Percentiles rank a stretch among this genome's conserved stretches.
These are phyloP conservation scores for Xyrauchen texanus DNA, from an alignment of 2,113 vertebrate species.

Conservation along the genomic window DNA sequence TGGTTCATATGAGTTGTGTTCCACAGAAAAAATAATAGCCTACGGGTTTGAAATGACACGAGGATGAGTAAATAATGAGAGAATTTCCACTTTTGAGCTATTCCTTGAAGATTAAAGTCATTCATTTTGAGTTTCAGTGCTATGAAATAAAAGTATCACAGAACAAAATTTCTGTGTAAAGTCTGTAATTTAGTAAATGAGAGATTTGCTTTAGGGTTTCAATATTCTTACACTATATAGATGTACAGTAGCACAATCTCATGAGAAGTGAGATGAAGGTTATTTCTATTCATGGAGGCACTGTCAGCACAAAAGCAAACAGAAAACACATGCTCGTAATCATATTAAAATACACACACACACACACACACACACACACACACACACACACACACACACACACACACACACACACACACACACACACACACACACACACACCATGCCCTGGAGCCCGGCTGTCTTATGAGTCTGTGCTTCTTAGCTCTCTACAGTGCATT, in stretches of 20 bases:
- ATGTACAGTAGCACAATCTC: background rate
- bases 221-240: background rate
- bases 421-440: background rate
- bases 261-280: background rate
- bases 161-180: background rate
- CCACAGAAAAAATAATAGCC: too few species aligned
- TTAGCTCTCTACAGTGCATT: constrained; percentile 36
- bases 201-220: background rate
- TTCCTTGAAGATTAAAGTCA: background rate
- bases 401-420: background rate
- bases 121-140: background rate
- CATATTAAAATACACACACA: background rate
- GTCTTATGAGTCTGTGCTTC: constrained; percentile 39
- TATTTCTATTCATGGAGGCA: background rate
- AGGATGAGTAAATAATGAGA: too few species aligned
- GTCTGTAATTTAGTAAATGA: constrained; percentile 14
- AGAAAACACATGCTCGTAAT: constrained; percentile 6
- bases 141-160: background rate
- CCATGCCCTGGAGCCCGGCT: background rate
- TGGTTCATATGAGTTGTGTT: background rate
- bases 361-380: background rate
- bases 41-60: too few species aligned
- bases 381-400: background rate
- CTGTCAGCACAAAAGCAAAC: background rate
- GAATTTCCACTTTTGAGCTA: too few species aligned